These are phyloP conservation scores for Spilarctia lutea DNA, from an alignment of 2,888 invertebrate species.

Conservation along the genomic window DNA sequence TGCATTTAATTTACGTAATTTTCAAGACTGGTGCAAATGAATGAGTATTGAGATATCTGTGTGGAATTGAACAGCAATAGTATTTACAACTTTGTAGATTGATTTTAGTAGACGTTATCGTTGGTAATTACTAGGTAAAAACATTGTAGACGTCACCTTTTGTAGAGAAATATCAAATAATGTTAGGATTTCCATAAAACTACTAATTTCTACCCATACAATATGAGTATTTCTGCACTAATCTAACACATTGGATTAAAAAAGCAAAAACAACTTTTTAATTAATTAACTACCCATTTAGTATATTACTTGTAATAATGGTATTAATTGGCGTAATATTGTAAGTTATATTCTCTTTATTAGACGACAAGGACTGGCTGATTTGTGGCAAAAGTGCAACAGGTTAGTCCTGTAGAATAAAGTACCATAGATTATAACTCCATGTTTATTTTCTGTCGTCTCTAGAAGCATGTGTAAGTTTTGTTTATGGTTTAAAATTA, in stretches of 20 bases:
- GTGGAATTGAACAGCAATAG: neutral
- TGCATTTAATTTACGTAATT: neutral
- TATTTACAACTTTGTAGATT: neutral
- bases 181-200: neutral
- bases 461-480: slow-evolving; percentile 35
- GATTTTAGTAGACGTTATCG: neutral
- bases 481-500: slow-evolving; percentile 29
- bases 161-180: neutral
- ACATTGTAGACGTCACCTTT: neutral
- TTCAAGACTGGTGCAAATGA: neutral
- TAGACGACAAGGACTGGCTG: slow-evolving; percentile 86
- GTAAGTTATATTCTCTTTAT: slow-evolving; percentile 60
- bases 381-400: slow-evolving; percentile 83
- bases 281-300: neutral
- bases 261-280: neutral
- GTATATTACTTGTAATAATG: slow-evolving; percentile 9
- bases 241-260: neutral
- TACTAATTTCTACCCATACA: neutral
- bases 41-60: neutral
- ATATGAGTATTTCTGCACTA: neutral
- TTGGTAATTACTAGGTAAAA: neutral
- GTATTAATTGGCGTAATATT: slow-evolving; percentile 23
- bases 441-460: slow-evolving; percentile 33
- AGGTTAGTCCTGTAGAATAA: slow-evolving; percentile 78
- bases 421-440: slow-evolving; percentile 24